These are phyloP conservation scores for Drosophila pectinifera DNA, from an alignment of 1,140 invertebrate species.

Conservation along the genomic window DNA sequence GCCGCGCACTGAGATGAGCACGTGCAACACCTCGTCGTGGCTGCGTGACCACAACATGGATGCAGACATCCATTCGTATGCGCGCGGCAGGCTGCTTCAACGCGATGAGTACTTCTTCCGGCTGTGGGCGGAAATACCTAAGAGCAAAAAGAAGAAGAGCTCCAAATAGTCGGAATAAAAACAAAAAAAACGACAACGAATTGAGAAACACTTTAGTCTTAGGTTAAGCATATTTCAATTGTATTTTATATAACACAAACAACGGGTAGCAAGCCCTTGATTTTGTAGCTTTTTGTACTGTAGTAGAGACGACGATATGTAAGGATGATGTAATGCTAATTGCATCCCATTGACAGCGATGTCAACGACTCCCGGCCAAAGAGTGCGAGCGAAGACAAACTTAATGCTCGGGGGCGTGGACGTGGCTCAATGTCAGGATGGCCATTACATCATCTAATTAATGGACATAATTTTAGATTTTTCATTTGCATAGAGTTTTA, in stretches of 20 bases:
- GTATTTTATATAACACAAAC: slow-evolving; percentile 53
- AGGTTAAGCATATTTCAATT: slow-evolving; percentile 75
- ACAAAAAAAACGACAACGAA: slow-evolving; percentile 32
- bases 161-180: slow-evolving; percentile 62
- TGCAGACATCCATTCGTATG: slow-evolving; percentile 95
- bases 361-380: slow-evolving; percentile 44
- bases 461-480: slow-evolving; percentile 46
- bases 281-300: slow-evolving; percentile 71
- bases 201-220: slow-evolving; percentile 64
- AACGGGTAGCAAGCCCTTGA: slow-evolving; percentile 4
- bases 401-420: slow-evolving; percentile 56
- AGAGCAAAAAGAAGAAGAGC: slow-evolving; percentile 75
- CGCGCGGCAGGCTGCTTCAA: slow-evolving; percentile 91
- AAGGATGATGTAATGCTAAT: slow-evolving; percentile 61
- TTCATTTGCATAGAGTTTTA: slow-evolving; percentile 67
- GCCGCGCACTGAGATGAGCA: slow-evolving; percentile 90
- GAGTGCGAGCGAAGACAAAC: slow-evolving; percentile 78
- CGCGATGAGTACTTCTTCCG: slow-evolving; percentile 97
- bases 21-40: slow-evolving; percentile 97
- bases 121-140: slow-evolving; percentile 86
- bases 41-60: slow-evolving; percentile 96
- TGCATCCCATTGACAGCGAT: slow-evolving; percentile 45
- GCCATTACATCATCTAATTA: slow-evolving; percentile 57
- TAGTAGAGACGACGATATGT: slow-evolving; percentile 49
- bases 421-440: slow-evolving; percentile 45